Base-by-base conservation (phyloP, 1,140 invertebrate genomes). In the Tetramorium alpestre region DNA sequence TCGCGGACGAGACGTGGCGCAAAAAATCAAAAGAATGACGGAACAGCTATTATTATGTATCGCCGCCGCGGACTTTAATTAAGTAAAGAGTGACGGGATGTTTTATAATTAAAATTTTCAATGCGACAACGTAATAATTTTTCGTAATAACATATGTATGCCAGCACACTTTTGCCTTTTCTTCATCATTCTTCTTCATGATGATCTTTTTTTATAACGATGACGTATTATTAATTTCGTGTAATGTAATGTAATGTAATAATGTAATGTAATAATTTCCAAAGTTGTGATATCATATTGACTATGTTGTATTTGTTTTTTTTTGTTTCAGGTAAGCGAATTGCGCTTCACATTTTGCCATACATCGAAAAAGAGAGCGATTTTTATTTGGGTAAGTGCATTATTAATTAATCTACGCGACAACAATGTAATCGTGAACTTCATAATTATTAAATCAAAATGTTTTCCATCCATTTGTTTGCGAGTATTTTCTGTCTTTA, bases 251-350 rank as follows among this genome's bases (percentile, higher is more conserved):
- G 33, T 33, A 33, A 33, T 33, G 33, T 33, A 33, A 33, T 4
- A 33, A 33, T 33, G 33, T 33, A 33, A 33, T 33, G 33, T 33
- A 33, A 3, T 33, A 33, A 33, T 33, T 33, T 33, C 0, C 6
- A 51, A 65, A 67, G 8, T 41, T 25, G 5, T 41, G 33, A 33
- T 65, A 76, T 33, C 44, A 28, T 73, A 44, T 13, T 89, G 72
- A 87, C 8, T 8, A 18, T 44, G 28, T 56, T 54, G 3, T 33
- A 3, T 33, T 10, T 3, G 47, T n/a, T 47, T 47, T n/a, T 47
- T 47, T 85, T 28, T 87, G 81, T 88, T 90, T 10, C 85, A 90
- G 89, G 89, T 90, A 90, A 87, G 89, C n/a, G 25, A 84, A 73
- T 84, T 47, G 18, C 47, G 8, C 16, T 41, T 54, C 13, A n/a